A percentile compares a stretch with the other conserved stretches of the same genome.
Evolutionary conservation across 2,888 invertebrate genomes (phyloP).

Genomic region (Dilophus febrilis): DNA sequence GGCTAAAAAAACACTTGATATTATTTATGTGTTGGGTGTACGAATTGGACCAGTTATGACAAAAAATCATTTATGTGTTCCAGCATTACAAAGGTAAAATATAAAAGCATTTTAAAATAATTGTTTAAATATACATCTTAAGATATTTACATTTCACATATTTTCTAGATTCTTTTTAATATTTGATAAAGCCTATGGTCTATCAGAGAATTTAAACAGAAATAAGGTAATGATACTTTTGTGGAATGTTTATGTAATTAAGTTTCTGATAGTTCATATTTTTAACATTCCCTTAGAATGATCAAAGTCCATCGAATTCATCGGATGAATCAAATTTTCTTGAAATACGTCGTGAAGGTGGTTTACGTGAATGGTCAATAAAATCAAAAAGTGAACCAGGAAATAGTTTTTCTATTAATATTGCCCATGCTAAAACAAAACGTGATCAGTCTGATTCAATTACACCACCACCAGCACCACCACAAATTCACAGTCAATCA

Average conservation of each 20-base stretch:
- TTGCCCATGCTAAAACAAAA: conserved; percentile 22
- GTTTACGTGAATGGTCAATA: conserved; percentile 42
- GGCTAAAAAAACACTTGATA: conserved; percentile 65
- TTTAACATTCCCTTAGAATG: neutral
- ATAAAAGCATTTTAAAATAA: neutral
- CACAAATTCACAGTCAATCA: no score
- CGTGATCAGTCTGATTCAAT: conserved; percentile 38
- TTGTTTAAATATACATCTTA: conserved; percentile 22
- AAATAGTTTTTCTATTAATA: conserved; percentile 34
- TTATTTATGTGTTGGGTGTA: conserved; percentile 60
- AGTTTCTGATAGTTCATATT: no score
- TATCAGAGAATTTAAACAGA: conserved; percentile 18
- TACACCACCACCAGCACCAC: conserved; percentile 33
- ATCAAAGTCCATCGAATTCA: conserved; percentile 8
- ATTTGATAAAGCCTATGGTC: conserved; percentile 48
- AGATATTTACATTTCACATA: neutral
- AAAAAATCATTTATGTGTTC: conserved; percentile 51
- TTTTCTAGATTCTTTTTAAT: conserved; percentile 50
- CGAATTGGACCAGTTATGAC: conserved; percentile 65
- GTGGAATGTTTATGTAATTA: neutral
- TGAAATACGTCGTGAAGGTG: conserved; percentile 42
- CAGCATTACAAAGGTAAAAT: conserved; percentile 36
- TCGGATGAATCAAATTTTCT: conserved; percentile 29
- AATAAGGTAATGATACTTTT: conserved; percentile 9
- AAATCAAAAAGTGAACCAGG: no score